Percentiles rank a stretch among this genome's conserved stretches.
Conservation (phyloP, 1,140 invertebrate genomes). For the Formica exsecta region DNA sequence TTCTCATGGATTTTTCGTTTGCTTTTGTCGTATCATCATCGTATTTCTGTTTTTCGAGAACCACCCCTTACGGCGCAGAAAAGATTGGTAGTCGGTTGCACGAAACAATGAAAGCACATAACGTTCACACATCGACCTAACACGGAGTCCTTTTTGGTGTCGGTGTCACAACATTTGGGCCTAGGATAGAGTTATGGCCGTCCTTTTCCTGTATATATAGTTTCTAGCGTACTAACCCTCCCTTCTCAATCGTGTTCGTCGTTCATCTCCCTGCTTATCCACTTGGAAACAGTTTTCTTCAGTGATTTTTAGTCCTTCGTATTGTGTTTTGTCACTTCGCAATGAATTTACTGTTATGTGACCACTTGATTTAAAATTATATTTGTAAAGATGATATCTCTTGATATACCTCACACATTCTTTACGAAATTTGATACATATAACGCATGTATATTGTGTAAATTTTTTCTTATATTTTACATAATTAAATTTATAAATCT, state of each 20-base stretch:
- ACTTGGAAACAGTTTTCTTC: slow-evolving; percentile 51
- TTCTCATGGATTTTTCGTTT: background rate
- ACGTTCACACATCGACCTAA: slow-evolving; percentile 44
- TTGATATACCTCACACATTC: background rate
- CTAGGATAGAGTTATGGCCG: slow-evolving; percentile 67
- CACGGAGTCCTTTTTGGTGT: slow-evolving; percentile 51
- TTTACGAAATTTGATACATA: background rate
- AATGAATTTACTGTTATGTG: slow-evolving; percentile 30
- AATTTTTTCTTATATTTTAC: background rate
- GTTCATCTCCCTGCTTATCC: slow-evolving; percentile 43
- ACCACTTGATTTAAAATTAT: background rate
- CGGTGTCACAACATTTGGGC: slow-evolving; percentile 74
- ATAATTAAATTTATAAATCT: slow-evolving; percentile 1
- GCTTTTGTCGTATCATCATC: slow-evolving; percentile 21
- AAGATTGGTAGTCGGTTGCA: background rate
- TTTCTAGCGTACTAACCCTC: slow-evolving; percentile 48
- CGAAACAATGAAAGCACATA: slow-evolving; percentile 57
- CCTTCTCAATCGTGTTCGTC: background rate
- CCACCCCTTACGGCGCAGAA: background rate
- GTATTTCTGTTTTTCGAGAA: background rate
- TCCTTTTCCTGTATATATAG: slow-evolving; percentile 51
- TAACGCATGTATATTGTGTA: background rate
- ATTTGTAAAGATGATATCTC: background rate
- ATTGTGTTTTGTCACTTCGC: background rate
- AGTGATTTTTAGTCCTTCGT: slow-evolving; percentile 10